phyloP scores from a whole-genome alignment of 2,797 vertebrate genomes.

The Leptodactylus fallax region DNA sequence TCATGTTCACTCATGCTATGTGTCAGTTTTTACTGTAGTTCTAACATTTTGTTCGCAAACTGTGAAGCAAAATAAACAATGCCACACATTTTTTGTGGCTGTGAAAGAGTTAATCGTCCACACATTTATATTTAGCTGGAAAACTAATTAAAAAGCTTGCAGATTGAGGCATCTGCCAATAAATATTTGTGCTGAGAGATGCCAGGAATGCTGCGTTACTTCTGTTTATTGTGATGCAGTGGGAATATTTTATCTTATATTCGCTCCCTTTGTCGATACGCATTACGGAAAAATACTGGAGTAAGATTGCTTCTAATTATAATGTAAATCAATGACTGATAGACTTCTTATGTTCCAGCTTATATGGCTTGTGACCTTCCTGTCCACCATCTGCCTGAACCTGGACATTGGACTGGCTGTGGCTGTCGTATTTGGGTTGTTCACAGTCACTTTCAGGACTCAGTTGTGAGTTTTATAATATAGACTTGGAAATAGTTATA shows the following conservation, averaged over 20 bases:
- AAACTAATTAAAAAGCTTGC: not conserved
- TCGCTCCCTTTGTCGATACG: not conserved
- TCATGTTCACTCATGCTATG: not conserved
- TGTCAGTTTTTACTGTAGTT: not conserved
- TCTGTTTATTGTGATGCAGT: not conserved
- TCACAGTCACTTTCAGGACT: constrained; percentile 91
- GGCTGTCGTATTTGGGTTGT: constrained; percentile 85
- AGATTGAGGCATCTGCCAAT: not conserved
- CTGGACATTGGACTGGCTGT: constrained; percentile 90
- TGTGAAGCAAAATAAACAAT: not conserved
- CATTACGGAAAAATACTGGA: no score
- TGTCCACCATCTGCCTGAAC: constrained; percentile 88
- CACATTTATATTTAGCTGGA: not conserved
- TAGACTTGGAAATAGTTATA: not conserved
- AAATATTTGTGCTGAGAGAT: constrained; percentile 11
- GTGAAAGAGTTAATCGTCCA: not conserved
- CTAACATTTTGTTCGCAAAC: not conserved
- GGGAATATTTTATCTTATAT: not conserved
- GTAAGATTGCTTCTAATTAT: not conserved
- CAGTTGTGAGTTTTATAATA: constrained; percentile 82
- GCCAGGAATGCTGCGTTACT: not conserved
- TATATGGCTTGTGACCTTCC: constrained; percentile 91
- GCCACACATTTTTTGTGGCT: not conserved
- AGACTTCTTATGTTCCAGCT: constrained; percentile 73
- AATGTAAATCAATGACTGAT: not conserved